Evolutionary conservation across 2,888 invertebrate species (phyloP).

Genomic region (Drosophila vallismaia): DNA sequence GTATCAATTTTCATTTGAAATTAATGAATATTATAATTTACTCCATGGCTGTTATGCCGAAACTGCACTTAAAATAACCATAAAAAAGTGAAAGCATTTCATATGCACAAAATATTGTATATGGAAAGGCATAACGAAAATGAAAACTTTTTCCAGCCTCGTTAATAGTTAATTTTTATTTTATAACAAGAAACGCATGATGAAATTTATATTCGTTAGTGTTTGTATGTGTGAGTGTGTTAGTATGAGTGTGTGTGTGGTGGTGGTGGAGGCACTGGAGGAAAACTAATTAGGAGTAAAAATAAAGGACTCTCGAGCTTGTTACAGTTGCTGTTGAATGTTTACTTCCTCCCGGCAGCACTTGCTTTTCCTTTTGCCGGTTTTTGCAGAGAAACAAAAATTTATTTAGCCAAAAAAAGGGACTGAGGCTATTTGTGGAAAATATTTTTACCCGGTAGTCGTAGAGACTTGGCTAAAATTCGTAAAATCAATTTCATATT

Average conservation of each 20-base stretch:
- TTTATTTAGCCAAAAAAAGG: not conserved
- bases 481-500: too few relatives aligned
- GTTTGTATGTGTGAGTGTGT: not conserved
- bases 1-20: conserved; percentile 59
- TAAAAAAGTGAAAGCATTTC: conserved; percentile 24
- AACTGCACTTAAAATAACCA: conserved; percentile 29
- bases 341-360: conserved; percentile 21
- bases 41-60: conserved; percentile 12
- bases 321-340: conserved; percentile 26
- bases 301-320: conserved; percentile 33
- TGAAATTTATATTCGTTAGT: not conserved
- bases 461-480: not conserved
- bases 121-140: conserved; percentile 31
- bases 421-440: not conserved
- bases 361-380: not conserved
- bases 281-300: conserved; percentile 46
- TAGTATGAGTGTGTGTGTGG: not conserved
- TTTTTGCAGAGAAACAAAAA: conserved; percentile 8
- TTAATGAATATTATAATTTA: conserved; percentile 32
- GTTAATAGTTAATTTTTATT: conserved; percentile 66
- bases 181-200: conserved; percentile 10
- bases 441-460: not conserved
- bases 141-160: conserved; percentile 38
- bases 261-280: conserved; percentile 11
- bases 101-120: conserved; percentile 47